These are phyloP conservation scores for Crotalus helleri DNA, from an alignment of 2,113 vertebrate genomes.

Conservation along the genomic window DNA sequence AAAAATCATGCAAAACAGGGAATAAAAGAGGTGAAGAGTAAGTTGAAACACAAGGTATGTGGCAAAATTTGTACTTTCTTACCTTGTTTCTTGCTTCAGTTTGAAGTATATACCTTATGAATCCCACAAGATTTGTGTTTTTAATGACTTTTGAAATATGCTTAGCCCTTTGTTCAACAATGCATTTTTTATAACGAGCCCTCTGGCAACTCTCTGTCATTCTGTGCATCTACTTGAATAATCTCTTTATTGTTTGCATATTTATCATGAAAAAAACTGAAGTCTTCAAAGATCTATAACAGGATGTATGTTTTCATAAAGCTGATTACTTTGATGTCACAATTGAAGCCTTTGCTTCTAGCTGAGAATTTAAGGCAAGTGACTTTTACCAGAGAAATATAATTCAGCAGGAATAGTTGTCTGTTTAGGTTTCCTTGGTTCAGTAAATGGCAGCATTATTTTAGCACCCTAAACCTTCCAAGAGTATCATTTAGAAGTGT, in stretches of 20 bases:
- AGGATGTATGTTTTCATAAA: constrained; percentile 88
- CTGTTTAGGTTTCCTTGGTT: constrained; percentile 40
- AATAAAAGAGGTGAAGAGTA: constrained; percentile 89
- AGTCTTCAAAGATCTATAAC: constrained; percentile 84
- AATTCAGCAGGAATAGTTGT: constrained; percentile 45
- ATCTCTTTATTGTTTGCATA: constrained; percentile 85
- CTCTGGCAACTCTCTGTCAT: constrained; percentile 84
- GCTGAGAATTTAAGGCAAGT: constrained; percentile 50
- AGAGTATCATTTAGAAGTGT: constrained; percentile 2
- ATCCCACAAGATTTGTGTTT: constrained; percentile 69
- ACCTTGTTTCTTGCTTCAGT: constrained; percentile 45
- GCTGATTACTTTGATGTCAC: constrained; percentile 82
- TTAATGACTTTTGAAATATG: constrained; percentile 85
- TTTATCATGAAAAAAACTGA: constrained; percentile 81
- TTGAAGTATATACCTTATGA: constrained; percentile 59
- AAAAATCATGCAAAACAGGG: constrained; percentile 93
- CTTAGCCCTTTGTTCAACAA: constrained; percentile 83
- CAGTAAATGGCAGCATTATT: neutral
- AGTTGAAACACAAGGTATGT: constrained; percentile 88
- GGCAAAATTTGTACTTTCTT: constrained; percentile 33
- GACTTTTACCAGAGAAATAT: constrained; percentile 33
- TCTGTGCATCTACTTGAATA: constrained; percentile 69
- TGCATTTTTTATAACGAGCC: constrained; percentile 84
- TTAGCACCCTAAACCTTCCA: constrained; percentile 30
- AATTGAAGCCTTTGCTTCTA: constrained; percentile 78